Evolutionary conservation across 2,797 vertebrate genomes (phyloP).

Genomic region (Coracias cyanogaster): DNA sequence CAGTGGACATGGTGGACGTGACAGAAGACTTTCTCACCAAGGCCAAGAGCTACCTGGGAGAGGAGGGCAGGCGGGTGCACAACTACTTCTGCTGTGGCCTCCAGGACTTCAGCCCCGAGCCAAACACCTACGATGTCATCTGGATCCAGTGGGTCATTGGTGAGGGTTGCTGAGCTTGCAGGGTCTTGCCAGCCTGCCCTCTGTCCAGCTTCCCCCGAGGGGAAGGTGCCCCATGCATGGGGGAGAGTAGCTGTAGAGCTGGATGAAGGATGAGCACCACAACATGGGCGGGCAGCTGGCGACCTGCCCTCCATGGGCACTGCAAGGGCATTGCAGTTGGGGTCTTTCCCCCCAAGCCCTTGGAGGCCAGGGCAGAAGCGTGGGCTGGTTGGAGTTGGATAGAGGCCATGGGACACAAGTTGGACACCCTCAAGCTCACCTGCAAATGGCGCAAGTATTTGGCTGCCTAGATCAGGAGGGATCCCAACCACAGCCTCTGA

Average conservation of each 20-base stretch:
- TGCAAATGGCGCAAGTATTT: neutral
- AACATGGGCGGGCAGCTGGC: neutral
- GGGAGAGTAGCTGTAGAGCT: neutral
- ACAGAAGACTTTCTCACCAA: slow-evolving; percentile 93
- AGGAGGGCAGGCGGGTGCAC: slow-evolving; percentile 87
- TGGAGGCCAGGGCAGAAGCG: neutral
- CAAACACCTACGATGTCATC: slow-evolving; percentile 90
- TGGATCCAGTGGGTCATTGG: slow-evolving; percentile 99
- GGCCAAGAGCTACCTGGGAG: slow-evolving; percentile 90
- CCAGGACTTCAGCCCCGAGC: slow-evolving; percentile 92
- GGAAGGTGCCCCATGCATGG: accelerated
- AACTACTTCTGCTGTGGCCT: slow-evolving; percentile 92
- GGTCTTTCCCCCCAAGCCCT: neutral
- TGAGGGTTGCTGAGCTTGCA: slow-evolving; percentile 53
- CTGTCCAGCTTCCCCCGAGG: accelerated
- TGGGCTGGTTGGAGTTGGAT: neutral
- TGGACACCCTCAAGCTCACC: neutral
- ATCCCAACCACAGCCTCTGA: neutral
- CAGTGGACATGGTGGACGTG: slow-evolving; percentile 95
- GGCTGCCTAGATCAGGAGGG: neutral
- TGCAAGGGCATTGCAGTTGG: neutral
- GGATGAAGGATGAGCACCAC: neutral
- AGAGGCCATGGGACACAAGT: neutral
- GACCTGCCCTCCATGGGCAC: neutral
- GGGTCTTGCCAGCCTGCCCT: neutral